phyloP scores from a whole-genome alignment of 2,888 invertebrate genomes.

The Carabus problematicus region DNA sequence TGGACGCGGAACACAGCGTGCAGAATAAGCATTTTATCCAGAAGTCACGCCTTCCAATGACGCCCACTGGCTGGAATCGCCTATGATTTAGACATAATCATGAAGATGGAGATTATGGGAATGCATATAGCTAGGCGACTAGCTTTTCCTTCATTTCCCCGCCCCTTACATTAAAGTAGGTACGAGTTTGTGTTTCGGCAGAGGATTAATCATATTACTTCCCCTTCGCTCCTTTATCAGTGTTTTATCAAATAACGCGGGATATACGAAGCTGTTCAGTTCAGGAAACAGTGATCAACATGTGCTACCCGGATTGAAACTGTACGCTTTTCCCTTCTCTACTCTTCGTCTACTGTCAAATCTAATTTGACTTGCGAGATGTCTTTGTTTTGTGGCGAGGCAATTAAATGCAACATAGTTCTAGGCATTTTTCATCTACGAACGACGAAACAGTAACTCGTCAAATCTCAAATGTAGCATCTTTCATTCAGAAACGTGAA shows the following conservation, averaged over 20 bases:
- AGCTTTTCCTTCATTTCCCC: too few species aligned
- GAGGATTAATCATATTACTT: too few species aligned
- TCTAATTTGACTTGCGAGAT: conserved; percentile 73
- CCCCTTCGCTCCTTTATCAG: too few species aligned
- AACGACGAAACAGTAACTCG: conserved; percentile 65
- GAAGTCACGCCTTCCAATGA: conserved; percentile 73
- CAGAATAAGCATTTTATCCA: conserved; percentile 71
- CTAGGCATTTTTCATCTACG: conserved; percentile 65
- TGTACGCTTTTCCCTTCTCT: conserved; percentile 67
- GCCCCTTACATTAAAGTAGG: too few species aligned
- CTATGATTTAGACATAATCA: conserved; percentile 75
- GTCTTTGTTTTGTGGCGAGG: conserved; percentile 70
- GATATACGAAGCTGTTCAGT: conserved; percentile 73
- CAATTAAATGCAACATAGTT: conserved; percentile 65
- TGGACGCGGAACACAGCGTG: conserved; percentile 66
- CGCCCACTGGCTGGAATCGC: conserved; percentile 77
- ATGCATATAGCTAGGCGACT: too few species aligned
- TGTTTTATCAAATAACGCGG: too few species aligned
- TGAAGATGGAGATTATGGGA: too few species aligned
- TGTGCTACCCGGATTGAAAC: conserved; percentile 76
- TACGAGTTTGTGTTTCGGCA: too few species aligned
- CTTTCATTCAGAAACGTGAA: conserved; percentile 77
- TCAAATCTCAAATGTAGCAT: conserved; percentile 72
- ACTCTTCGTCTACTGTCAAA: too few species aligned
- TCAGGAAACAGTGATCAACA: conserved; percentile 71